Evolutionary conservation across 2,113 vertebrate species (phyloP), one percentile per base, ranked within the genome.

Genomic region (Empidonax traillii): DNA sequence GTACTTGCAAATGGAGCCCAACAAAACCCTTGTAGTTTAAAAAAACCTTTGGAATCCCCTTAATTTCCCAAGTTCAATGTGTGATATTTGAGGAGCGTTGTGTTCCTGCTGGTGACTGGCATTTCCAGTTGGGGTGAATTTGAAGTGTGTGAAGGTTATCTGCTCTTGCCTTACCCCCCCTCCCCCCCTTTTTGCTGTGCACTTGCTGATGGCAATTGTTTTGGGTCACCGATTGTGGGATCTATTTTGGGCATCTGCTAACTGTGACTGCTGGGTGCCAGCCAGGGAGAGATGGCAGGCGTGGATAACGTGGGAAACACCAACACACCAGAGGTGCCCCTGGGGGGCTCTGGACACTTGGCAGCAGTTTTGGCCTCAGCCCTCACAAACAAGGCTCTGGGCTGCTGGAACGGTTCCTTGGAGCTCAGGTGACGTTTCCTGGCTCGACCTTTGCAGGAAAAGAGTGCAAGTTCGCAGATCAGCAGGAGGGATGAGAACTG

Each of bases 191-290:
- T 51, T 15, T 18, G n/a, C 31, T 78, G 30, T 74, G 47, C 63
- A 37, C 51, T 72, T 67, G 61, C 56, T 79, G 23, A 13, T 52
- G 52, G 52, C 61, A 46, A 24, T 84, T 81, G 87, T 62, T 66
- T 73, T 69, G 75, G 43, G 31, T 83, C 62, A 66, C 66, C 27
- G n/a, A 95, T 55, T 4, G 5, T 58, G 8, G 37, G 58, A 35
- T 93, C 46, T 95, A 31, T 96, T 96, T 77, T 89, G 46, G 46
- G 71, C 25, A 27, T 58, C 35, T 85, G 89, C 68, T 80, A 17
- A 37, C 33, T 49, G 44, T 72, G 73, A 28, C 43, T 66, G 58
- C 21, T 94, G 80, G 52, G 49, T 27, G 35, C 41, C 33, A 92
- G 65, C 43, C 87, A 46, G 46, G 4, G 44, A 52, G 66, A 53